Evolutionary conservation across 2,888 invertebrate species (phyloP).

Genomic region (Phrixothrix hirtus): DNA sequence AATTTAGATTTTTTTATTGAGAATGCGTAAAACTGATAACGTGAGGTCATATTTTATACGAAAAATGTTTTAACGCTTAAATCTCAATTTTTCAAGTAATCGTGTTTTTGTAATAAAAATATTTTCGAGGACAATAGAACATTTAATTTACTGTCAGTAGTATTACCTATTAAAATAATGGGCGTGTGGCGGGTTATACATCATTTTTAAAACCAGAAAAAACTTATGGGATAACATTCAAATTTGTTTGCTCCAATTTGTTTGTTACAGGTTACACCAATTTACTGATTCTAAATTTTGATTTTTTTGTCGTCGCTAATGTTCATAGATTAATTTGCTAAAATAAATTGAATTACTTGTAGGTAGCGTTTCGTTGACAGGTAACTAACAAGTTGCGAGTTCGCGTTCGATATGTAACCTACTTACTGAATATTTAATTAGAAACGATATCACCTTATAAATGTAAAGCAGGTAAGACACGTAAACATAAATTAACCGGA

Average conservation of each 20-base stretch:
- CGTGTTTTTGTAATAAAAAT: background rate
- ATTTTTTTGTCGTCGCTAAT: background rate
- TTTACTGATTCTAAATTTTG: background rate
- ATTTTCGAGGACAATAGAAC: slow-evolving; percentile 3
- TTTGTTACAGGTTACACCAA: background rate
- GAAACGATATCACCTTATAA: slow-evolving; percentile 31
- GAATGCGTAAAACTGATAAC: no score
- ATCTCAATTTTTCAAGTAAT: no score
- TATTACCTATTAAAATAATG: slow-evolving; percentile 18
- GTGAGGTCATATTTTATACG: no score
- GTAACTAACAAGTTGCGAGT: slow-evolving; percentile 10
- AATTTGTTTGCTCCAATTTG: background rate
- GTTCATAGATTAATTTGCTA: background rate
- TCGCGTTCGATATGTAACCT: slow-evolving; percentile 28
- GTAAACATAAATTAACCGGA: slow-evolving; percentile 33
- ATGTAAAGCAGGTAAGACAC: slow-evolving; percentile 34
- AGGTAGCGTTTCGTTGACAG: slow-evolving; percentile 10
- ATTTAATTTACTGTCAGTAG: no score
- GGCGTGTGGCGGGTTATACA: slow-evolving; percentile 24
- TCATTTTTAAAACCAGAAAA: slow-evolving; percentile 13
- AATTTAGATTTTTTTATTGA: no score
- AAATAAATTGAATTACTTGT: background rate
- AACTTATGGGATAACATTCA: slow-evolving; percentile 4
- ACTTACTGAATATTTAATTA: slow-evolving; percentile 31
- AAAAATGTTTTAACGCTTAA: no score